Evolutionary conservation across 2,113 vertebrate species (phyloP), one percentile per base, ranked within the genome.

Genomic region (Triplophysa tibetana): DNA sequence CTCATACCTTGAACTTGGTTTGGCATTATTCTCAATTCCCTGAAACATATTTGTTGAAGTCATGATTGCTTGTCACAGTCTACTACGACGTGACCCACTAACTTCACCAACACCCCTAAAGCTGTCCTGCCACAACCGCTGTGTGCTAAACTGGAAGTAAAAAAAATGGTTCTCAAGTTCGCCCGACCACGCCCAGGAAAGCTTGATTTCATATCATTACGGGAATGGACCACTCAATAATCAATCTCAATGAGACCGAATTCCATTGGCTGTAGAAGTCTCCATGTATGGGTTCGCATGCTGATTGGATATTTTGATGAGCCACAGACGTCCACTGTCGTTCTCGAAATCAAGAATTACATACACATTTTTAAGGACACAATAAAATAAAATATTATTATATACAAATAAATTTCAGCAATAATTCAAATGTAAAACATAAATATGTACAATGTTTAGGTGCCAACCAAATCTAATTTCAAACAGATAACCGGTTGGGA

Each of bases 1-100:
- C 2, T n/a, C 66, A 87, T 81, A 97, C 96, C 97, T 95, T 67
- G 95, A 96, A 70, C 93, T 94, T 0, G 93, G 84, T 83, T 94
- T 95, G 1, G 85, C 45, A 4, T 85, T 88, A 3, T 50, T 67
- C 2, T 94, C 95, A 19, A 94, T 70, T 0, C 88, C 92, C 80
- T 92, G 95, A 75, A 95, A 99, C 92, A 94, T 96, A 89, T 93
- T 93, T 16, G 81, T 93, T 3, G 84, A 92, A 86, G 88, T 91
- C 90, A 94, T 94, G 8, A 75, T 68, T 12, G 74, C 54, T 76
- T 74, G 45, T 68, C 50, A 67, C 75, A 33, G 19, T 52, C 70
- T 70, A 11, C 9, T 4, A 38, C 29, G 41, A 38, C 23, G 45
- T 54, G 62, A 60, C n/a, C 24, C 26, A 41, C 1, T 29, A 26